phyloP scores from a whole-genome alignment of 2,113 vertebrate genomes.

The Euleptes europaea region DNA sequence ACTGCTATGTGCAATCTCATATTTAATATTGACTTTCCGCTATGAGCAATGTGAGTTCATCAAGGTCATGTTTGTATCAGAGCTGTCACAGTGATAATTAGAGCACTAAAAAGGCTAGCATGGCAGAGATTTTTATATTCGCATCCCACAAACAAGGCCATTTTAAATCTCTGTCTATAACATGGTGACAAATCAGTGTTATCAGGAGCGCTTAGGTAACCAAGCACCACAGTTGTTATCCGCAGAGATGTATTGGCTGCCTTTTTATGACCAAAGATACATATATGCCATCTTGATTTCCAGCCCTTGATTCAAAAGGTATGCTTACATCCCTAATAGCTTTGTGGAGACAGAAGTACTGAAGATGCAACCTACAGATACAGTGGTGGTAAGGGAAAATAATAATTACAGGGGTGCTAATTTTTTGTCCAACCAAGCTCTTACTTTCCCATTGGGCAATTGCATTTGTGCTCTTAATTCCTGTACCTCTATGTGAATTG shows the following conservation, averaged over 20 bases:
- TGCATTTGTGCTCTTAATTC: too few species aligned
- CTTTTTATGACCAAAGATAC: not conserved
- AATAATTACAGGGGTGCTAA: too few species aligned
- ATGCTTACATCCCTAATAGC: not conserved
- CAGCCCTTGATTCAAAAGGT: not conserved
- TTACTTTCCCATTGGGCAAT: too few species aligned
- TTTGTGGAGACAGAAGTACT: not conserved
- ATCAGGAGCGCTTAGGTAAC: not conserved
- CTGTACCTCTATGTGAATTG: too few species aligned
- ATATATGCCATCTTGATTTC: not conserved
- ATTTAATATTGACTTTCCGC: not conserved
- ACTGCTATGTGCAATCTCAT: not conserved
- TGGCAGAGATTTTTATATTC: not conserved
- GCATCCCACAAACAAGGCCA: not conserved
- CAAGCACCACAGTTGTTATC: not conserved
- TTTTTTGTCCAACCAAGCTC: too few species aligned
- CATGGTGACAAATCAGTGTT: too few species aligned
- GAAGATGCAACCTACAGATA: not conserved
- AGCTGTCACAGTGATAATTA: not conserved
- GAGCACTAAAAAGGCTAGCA: not conserved
- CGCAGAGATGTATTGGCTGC: not conserved
- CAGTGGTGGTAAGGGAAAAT: too few species aligned
- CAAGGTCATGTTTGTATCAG: not conserved
- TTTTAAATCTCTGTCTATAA: not conserved
- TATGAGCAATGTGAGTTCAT: not conserved